Evolutionary conservation across 2,888 invertebrate genomes (phyloP), one percentile per base, ranked within the genome.

Genomic region (Andrena dorsata): DNA sequence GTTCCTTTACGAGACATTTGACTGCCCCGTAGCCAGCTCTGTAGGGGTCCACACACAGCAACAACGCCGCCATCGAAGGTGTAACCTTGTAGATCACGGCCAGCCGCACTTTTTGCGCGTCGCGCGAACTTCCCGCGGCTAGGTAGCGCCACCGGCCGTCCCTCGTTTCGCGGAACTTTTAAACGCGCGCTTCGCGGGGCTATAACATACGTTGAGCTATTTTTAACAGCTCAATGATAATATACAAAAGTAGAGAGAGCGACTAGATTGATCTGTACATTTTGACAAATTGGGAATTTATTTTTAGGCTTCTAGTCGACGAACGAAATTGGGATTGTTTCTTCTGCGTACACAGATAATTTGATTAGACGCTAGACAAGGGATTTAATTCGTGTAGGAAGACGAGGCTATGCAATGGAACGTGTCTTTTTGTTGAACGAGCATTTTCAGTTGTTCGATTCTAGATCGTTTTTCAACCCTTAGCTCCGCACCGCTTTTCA

Each of bases 1-100:
- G 86, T 82, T 85, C 88, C 89, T 89, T 91, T 90, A 82, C 90
- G 89, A 90, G 92, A 92, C 92, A 93, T 93, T 90, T 92, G 91
- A 85, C 86, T 81, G 84, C 90, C 81, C 84, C 88, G 81, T 86
- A 85, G 86, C 82, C 79, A 71, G 71, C 78, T 81, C 83, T 80
- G 75, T 82, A 85, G 88, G 85, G 88, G 86, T 85, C 80, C 83
- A 86, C 86, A 86, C 74, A 73, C 72, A 86, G 77, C 85, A 73
- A 88, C 82, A 86, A 88, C 85, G 86, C 83, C 83, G 83, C 83
- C 83, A 83, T 83, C 76, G 83, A 83, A 81, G 74, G 76, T 41
- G 41, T 32, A 76, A 77, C 65, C 35, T 47, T 72, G 32, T 68
- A 80, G 76, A 56, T 51, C 60, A 64, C 41, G 23, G 64, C 32